Evolutionary conservation across 1,140 invertebrate genomes (phyloP).

Genomic region (Gryon sp.): DNA sequence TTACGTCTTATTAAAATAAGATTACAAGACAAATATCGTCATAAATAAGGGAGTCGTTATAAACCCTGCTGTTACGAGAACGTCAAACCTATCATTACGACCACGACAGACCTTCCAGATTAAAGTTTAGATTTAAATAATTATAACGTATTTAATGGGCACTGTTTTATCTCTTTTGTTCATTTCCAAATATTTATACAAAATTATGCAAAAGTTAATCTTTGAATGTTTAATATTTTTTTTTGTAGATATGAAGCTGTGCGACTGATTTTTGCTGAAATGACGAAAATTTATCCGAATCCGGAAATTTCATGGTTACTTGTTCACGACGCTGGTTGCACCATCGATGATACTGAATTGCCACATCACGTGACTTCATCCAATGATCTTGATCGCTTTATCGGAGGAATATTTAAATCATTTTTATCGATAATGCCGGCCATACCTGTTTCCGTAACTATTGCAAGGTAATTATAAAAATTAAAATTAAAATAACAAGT

Average conservation of each 20-base stretch:
- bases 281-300: slow-evolving; percentile 80
- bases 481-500: neutral
- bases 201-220: no score
- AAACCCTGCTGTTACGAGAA: no score
- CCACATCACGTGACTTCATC: slow-evolving; percentile 89
- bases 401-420: slow-evolving; percentile 80
- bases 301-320: slow-evolving; percentile 88
- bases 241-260: slow-evolving; percentile 77
- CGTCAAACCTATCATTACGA: no score
- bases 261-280: slow-evolving; percentile 74
- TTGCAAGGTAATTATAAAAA: slow-evolving; percentile 80
- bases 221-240: neutral
- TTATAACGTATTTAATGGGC: no score
- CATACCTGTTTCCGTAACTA: slow-evolving; percentile 87
- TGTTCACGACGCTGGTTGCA: slow-evolving; percentile 91
- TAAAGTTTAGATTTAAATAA: no score
- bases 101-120: no score
- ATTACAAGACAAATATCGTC: no score
- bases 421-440: slow-evolving; percentile 83
- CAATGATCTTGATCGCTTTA: slow-evolving; percentile 84
- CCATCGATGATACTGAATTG: slow-evolving; percentile 88
- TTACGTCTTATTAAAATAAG: no score
- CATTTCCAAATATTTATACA: no score
- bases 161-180: no score
- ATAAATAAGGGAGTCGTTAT: no score